Percentiles rank a stretch among this genome's conserved stretches.
Conservation (phyloP, 2,888 invertebrate species). For the Heliconius ethilla region DNA sequence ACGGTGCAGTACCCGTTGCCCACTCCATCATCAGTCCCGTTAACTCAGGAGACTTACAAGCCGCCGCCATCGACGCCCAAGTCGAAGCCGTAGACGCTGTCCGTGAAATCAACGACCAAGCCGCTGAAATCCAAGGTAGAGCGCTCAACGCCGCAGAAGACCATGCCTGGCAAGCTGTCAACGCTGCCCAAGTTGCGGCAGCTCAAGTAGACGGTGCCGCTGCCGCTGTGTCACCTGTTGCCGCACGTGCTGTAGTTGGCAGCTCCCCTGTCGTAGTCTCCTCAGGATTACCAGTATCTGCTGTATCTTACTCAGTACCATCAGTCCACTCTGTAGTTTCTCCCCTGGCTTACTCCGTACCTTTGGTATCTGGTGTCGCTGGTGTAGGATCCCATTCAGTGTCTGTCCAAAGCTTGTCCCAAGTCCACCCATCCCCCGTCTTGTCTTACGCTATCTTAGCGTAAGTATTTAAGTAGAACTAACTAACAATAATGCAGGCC, state of each 20-base stretch:
- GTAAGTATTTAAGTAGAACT: background rate
- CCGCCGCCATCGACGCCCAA: constrained; percentile 71
- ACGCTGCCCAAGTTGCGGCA: constrained; percentile 72
- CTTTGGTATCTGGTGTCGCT: constrained; percentile 1
- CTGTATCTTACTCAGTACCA: background rate
- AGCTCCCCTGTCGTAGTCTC: constrained; percentile 1
- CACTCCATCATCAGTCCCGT: constrained; percentile 66
- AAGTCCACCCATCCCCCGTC: constrained; percentile 8
- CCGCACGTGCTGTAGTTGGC: constrained; percentile 1
- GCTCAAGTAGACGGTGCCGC: constrained; percentile 71
- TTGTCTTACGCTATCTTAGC: constrained; percentile 9
- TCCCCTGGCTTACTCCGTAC: constrained; percentile 11
- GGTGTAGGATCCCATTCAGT: background rate
- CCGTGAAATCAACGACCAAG: constrained; percentile 74
- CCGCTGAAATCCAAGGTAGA: constrained; percentile 71
- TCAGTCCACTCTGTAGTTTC: background rate
- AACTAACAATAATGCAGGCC: constrained; percentile 13
- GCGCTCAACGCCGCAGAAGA: constrained; percentile 77
- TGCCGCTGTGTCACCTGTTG: constrained; percentile 49
- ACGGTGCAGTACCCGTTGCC: constrained; percentile 47
- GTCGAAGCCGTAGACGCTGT: constrained; percentile 70
- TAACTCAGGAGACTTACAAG: constrained; percentile 65
- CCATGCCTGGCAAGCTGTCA: constrained; percentile 75
- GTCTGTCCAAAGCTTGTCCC: constrained; percentile 5
- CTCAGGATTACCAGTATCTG: constrained; percentile 4